Conservation (phyloP, 2,113 vertebrate species). For the Sclerurus mexicanus region DNA sequence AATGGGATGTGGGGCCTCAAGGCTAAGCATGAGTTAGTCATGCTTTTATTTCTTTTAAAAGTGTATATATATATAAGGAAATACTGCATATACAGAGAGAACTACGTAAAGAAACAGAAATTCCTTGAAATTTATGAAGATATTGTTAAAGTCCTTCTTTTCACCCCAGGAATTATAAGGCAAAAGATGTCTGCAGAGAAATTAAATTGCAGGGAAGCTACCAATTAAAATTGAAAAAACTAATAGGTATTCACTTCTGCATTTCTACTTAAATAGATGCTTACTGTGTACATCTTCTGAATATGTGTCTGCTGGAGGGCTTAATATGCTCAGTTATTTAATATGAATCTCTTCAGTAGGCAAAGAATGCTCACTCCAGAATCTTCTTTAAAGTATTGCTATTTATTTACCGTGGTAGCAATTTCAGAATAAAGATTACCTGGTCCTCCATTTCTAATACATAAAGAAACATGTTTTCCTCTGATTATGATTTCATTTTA, state of each 20-base stretch:
- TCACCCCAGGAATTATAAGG: neutral
- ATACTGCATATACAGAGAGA: neutral
- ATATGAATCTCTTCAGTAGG: neutral
- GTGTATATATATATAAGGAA: neutral
- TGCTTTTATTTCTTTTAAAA: neutral
- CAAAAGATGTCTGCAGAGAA: conserved; percentile 8
- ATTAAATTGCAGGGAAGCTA: conserved; percentile 35
- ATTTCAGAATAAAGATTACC: conserved; percentile 27
- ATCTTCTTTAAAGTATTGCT: neutral
- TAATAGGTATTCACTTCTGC: conserved; percentile 29
- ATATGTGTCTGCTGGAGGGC: conserved; percentile 40
- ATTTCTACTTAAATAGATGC: conserved; percentile 41
- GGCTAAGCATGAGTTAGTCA: neutral
- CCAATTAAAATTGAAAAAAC: conserved; percentile 41
- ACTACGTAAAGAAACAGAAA: neutral
- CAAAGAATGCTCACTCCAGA: neutral
- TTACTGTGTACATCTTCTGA: conserved; percentile 3
- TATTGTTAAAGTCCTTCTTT: neutral
- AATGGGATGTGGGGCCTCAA: neutral
- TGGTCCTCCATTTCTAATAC: neutral
- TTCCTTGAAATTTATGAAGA: neutral
- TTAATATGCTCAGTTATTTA: conserved; percentile 41
- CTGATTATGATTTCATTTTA: neutral
- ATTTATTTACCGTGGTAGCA: neutral
- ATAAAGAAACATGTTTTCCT: neutral